Conservation (phyloP, 1,140 invertebrate species). For the Drosophila aff. region DNA sequence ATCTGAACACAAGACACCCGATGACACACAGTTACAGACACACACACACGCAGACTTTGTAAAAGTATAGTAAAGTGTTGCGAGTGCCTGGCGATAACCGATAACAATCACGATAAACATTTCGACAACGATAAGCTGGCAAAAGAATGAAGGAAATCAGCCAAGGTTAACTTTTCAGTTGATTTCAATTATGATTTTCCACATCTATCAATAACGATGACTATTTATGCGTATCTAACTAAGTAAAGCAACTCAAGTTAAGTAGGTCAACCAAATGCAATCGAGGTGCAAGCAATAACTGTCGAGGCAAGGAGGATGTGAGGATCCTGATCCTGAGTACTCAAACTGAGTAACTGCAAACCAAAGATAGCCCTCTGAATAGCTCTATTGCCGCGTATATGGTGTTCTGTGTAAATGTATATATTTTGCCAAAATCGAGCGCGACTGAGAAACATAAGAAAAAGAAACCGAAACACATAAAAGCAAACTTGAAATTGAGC, state of each 20-base stretch:
- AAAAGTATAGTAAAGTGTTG: constrained; percentile 83
- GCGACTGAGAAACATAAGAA: constrained; percentile 39
- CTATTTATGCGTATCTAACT: constrained; percentile 80
- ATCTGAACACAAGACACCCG: constrained; percentile 32
- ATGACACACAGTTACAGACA: constrained; percentile 28
- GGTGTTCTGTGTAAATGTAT: constrained; percentile 77
- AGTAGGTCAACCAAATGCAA: constrained; percentile 43
- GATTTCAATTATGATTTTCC: constrained; percentile 81
- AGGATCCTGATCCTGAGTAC: constrained; percentile 15
- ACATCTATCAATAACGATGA: constrained; percentile 85
- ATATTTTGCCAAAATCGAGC: constrained; percentile 38
- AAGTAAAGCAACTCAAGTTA: constrained; percentile 45
- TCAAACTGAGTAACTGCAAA: constrained; percentile 35
- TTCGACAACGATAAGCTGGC: constrained; percentile 46
- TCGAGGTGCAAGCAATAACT: constrained; percentile 26
- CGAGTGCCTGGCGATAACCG: constrained; percentile 58
- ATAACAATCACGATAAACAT: constrained; percentile 41
- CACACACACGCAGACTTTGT: constrained; percentile 57
- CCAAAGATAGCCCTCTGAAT: constrained; percentile 64
- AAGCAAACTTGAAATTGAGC: constrained; percentile 77
- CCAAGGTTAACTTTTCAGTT: constrained; percentile 71
- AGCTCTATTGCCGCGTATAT: constrained; percentile 85
- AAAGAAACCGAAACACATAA: constrained; percentile 39
- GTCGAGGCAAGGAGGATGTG: constrained; percentile 27
- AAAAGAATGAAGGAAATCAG: constrained; percentile 38